Conservation (phyloP, 2,888 invertebrate genomes). For the Nesidiocoris tenuis region DNA sequence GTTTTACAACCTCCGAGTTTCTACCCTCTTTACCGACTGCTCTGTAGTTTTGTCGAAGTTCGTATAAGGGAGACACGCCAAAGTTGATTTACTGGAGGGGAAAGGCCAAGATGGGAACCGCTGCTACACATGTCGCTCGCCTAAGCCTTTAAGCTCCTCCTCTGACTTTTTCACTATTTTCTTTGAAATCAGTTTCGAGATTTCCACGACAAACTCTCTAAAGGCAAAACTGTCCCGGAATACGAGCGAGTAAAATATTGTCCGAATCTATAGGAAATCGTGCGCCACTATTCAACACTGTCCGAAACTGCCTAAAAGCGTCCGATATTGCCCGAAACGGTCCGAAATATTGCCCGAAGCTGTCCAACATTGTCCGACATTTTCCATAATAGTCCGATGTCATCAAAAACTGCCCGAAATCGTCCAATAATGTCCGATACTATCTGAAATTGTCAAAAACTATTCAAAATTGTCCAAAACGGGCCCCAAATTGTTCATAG, state of each 20-base stretch:
- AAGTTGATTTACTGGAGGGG: neutral
- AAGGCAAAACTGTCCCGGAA: neutral
- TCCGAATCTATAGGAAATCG: too few species aligned
- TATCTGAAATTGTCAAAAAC: too few species aligned
- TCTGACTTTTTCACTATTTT: neutral
- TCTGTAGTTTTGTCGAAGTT: neutral
- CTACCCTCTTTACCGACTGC: neutral
- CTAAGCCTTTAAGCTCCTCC: neutral
- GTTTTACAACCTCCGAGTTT: neutral
- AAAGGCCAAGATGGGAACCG: neutral
- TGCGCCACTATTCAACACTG: too few species aligned
- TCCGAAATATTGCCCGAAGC: too few species aligned
- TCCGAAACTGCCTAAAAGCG: too few species aligned
- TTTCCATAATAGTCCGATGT: too few species aligned
- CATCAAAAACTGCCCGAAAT: too few species aligned
- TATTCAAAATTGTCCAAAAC: too few species aligned
- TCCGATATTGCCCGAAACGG: too few species aligned
- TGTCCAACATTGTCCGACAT: too few species aligned
- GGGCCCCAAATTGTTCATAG: too few species aligned
- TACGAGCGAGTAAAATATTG: neutral
- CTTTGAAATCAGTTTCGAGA: neutral
- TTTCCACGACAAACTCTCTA: neutral
- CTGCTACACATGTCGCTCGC: neutral
- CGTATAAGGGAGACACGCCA: neutral
- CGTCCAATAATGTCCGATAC: too few species aligned